Conservation (phyloP, 2,888 invertebrate genomes). For the Macrosoma leucophasiata region DNA sequence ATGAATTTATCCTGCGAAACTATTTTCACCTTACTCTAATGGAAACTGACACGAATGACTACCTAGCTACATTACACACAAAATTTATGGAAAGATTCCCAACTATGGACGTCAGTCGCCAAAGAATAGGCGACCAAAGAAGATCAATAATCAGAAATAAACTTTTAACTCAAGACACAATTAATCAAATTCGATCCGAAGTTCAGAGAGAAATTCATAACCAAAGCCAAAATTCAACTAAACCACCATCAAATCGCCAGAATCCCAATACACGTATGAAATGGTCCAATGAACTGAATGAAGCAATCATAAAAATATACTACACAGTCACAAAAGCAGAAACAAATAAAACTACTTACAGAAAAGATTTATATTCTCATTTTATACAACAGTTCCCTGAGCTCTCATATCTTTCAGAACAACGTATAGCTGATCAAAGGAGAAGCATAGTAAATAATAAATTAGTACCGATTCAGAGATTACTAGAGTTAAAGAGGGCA, state of each 20-base stretch:
- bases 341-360: slow-evolving; percentile 13
- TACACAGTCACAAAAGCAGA: slow-evolving; percentile 15
- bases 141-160: slow-evolving; percentile 22
- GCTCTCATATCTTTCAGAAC: slow-evolving; percentile 14
- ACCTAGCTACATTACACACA: slow-evolving; percentile 16
- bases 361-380: slow-evolving; percentile 12
- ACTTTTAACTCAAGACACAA: slow-evolving; percentile 7
- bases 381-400: slow-evolving; percentile 12
- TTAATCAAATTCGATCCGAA: slow-evolving; percentile 8
- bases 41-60: slow-evolving; percentile 8
- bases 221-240: background rate
- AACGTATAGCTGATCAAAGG: slow-evolving; percentile 17
- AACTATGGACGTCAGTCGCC: slow-evolving; percentile 19
- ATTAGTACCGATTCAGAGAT: slow-evolving; percentile 5
- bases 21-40: slow-evolving; percentile 9
- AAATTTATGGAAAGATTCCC: slow-evolving; percentile 19
- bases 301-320: slow-evolving; percentile 13
- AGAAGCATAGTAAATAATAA: slow-evolving; percentile 17
- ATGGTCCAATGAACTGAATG: slow-evolving; percentile 18
- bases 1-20: slow-evolving; percentile 17
- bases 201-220: background rate
- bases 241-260: background rate
- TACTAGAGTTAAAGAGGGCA: slow-evolving; percentile 6
- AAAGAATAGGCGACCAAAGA: slow-evolving; percentile 24
- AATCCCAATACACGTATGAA: too few relatives aligned